Evolutionary conservation across 2,113 vertebrate genomes (phyloP).

Genomic region (Columba janthina): DNA sequence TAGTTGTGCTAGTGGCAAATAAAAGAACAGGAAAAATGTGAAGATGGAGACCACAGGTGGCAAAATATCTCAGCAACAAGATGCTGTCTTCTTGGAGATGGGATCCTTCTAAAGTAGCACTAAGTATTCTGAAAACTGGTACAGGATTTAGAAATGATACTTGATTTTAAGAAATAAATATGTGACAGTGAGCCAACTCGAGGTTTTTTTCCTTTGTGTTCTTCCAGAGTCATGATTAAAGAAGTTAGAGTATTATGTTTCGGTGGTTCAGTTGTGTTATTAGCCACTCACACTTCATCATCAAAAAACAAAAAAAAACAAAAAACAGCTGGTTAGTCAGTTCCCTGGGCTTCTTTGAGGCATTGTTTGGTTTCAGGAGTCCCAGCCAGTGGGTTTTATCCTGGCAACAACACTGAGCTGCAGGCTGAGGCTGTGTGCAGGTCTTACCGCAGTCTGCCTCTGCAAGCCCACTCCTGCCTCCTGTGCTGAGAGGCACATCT

Average conservation of each 20-base stretch:
- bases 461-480: background rate
- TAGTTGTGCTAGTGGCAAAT: background rate
- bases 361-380: background rate
- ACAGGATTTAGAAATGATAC: background rate
- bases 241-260: background rate
- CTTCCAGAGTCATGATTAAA: background rate
- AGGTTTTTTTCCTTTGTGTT: background rate
- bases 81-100: background rate
- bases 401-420: fast-evolving
- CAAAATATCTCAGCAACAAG: background rate
- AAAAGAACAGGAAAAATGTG: background rate
- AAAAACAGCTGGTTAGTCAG: background rate
- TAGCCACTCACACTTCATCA: background rate
- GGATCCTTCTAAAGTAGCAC: background rate
- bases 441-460: background rate
- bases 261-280: background rate
- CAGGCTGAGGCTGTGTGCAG: background rate
- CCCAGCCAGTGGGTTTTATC: background rate
- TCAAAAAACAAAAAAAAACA: background rate
- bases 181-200: background rate
- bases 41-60: background rate
- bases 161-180: background rate
- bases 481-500: background rate
- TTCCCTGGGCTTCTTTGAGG: background rate
- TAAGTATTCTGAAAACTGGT: background rate